Percentiles rank a stretch among this genome's conserved stretches.
Evolutionary conservation across 2,888 invertebrate species (phyloP).

Genomic region (Drosophila hamatofila): DNA sequence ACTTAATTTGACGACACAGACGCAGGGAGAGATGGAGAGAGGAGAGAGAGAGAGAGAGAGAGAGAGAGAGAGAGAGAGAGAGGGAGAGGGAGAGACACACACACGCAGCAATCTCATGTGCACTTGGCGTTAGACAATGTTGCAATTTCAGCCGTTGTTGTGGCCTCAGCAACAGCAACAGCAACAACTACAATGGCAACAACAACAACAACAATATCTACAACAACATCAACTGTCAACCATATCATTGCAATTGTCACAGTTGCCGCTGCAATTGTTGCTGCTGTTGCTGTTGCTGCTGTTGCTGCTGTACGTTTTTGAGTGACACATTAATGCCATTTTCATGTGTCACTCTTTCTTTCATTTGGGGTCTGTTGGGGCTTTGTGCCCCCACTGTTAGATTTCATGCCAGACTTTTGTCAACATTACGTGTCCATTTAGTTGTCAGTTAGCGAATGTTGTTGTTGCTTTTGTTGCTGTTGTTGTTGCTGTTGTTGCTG

Average conservation of each 20-base stretch:
- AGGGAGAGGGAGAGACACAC: conserved; percentile 4
- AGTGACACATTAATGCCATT: conserved; percentile 84
- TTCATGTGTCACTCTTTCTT: conserved; percentile 83
- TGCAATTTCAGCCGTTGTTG: conserved; percentile 70
- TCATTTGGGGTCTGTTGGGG: conserved; percentile 70
- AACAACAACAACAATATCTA: conserved; percentile 21
- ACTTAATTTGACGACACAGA: conserved; percentile 68
- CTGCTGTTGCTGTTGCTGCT: conserved; percentile 39
- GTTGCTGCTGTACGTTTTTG: conserved; percentile 69
- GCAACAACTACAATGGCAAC: conserved; percentile 37
- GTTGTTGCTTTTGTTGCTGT: conserved; percentile 40
- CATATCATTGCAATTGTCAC: conserved; percentile 77
- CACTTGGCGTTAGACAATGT: conserved; percentile 76
- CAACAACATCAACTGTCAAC: conserved; percentile 63
- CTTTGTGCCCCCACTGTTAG: conserved; percentile 61
- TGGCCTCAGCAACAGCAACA: conserved; percentile 24
- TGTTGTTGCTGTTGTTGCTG: conserved; percentile 46
- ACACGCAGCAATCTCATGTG: conserved; percentile 34
- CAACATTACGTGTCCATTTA: conserved; percentile 81
- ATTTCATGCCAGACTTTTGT: conserved; percentile 81
- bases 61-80: neutral
- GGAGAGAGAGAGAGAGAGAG: neutral
- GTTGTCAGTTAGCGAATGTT: conserved; percentile 78
- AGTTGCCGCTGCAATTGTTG: conserved; percentile 50
- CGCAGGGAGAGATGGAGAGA: neutral